A percentile compares a stretch with the other conserved stretches of the same genome.
phyloP scores from a whole-genome alignment of 1,140 invertebrate species.

The Polyergus mexicanus region DNA sequence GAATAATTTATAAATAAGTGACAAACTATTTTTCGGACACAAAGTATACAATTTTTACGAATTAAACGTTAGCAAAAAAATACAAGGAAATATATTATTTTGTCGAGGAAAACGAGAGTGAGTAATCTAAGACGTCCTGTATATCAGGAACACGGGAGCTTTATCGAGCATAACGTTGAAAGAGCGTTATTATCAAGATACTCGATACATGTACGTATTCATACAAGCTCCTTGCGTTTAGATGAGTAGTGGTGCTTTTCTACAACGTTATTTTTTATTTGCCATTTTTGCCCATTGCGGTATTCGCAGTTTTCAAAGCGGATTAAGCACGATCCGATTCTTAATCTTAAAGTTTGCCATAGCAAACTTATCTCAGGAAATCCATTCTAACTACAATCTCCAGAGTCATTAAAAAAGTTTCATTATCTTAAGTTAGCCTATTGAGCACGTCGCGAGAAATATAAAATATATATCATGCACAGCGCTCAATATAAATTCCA shows the following conservation, averaged over 20 bases:
- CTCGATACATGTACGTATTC: neutral
- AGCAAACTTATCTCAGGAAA: neutral
- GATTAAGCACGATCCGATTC: constrained; percentile 14
- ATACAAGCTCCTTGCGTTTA: neutral
- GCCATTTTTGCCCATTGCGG: neutral
- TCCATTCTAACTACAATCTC: neutral
- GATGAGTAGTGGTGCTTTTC: neutral
- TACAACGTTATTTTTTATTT: neutral
- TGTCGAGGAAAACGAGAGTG: neutral
- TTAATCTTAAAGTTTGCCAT: constrained; percentile 6
- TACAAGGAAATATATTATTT: neutral
- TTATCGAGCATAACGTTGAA: neutral
- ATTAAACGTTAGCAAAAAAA: neutral
- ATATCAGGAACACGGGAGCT: neutral
- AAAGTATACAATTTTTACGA: neutral
- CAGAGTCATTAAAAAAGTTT: constrained; percentile 31
- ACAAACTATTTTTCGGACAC: neutral
- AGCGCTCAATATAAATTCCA: neutral
- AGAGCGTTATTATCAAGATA: neutral
- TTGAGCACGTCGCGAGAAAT: neutral
- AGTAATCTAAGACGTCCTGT: neutral
- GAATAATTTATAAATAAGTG: neutral
- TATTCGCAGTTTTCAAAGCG: neutral
- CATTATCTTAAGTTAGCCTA: neutral
- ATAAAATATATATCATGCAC: neutral